Conservation (phyloP, 2,113 vertebrate species). For the Condylura cristata region DNA sequence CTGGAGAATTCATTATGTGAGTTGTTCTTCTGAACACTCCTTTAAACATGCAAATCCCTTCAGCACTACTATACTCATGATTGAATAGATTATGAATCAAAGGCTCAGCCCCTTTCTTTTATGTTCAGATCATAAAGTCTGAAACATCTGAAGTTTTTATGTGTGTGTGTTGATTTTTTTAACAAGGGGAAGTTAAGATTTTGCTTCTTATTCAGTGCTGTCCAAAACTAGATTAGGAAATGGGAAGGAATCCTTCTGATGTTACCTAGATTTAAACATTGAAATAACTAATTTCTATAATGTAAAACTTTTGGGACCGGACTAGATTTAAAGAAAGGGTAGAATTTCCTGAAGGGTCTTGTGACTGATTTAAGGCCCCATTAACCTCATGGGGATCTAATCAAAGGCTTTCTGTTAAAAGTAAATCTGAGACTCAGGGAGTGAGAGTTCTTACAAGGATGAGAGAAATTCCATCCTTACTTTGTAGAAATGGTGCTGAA, state of each 20-base stretch:
- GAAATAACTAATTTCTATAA: slow-evolving; percentile 49
- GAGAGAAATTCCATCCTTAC: slow-evolving; percentile 69
- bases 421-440: slow-evolving; percentile 42
- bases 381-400: slow-evolving; percentile 70
- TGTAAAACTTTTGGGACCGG: slow-evolving; percentile 9
- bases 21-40: background rate
- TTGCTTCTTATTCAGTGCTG: background rate
- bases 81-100: slow-evolving; percentile 61
- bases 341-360: slow-evolving; percentile 51
- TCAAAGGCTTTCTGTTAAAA: slow-evolving; percentile 66
- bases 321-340: slow-evolving; percentile 9
- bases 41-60: slow-evolving; percentile 70
- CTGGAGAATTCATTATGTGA: slow-evolving; percentile 28
- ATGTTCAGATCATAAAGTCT: slow-evolving; percentile 46
- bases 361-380: slow-evolving; percentile 51
- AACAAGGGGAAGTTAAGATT: background rate
- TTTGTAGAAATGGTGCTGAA: slow-evolving; percentile 57
- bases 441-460: slow-evolving; percentile 73
- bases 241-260: background rate
- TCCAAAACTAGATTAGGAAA: background rate
- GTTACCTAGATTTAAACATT: slow-evolving; percentile 46
- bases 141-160: slow-evolving; percentile 12
- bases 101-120: slow-evolving; percentile 33
- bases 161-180: background rate
- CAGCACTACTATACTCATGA: background rate